A percentile compares a stretch with the other conserved stretches of the same genome.
Evolutionary conservation across 1,140 invertebrate genomes (phyloP).

Genomic region (Apis dorsata): DNA sequence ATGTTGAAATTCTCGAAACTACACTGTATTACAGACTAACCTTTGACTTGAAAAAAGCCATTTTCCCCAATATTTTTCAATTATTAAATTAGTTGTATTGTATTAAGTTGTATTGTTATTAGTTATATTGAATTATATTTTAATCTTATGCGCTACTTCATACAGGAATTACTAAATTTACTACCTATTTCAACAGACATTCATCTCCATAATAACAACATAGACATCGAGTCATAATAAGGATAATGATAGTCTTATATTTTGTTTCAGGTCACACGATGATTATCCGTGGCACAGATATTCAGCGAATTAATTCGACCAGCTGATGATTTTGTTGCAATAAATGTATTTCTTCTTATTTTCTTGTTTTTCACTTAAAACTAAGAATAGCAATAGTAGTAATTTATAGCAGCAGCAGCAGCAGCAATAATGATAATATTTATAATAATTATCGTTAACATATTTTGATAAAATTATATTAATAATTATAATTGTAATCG

Average conservation of each 20-base stretch:
- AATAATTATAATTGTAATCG: constrained; percentile 66
- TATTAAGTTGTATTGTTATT: background rate
- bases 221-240: constrained; percentile 48
- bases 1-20: constrained; percentile 20
- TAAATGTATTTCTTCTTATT: constrained; percentile 55
- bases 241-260: constrained; percentile 35
- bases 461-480: constrained; percentile 66
- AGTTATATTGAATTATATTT: constrained; percentile 37
- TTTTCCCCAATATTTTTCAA: constrained; percentile 28
- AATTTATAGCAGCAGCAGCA: constrained; percentile 55
- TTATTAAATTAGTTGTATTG: constrained; percentile 26
- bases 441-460: constrained; percentile 66
- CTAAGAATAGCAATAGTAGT: constrained; percentile 53
- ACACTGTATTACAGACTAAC: constrained; percentile 25
- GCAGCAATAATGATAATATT: constrained; percentile 60
- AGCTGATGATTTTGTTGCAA: constrained; percentile 47
- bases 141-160: constrained; percentile 44
- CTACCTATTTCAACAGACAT: constrained; percentile 41
- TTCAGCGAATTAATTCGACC: constrained; percentile 48
- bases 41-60: constrained; percentile 17
- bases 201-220: constrained; percentile 47
- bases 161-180: constrained; percentile 29
- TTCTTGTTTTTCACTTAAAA: constrained; percentile 44
- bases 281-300: constrained; percentile 29
- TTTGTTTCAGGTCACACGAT: constrained; percentile 28